These are phyloP conservation scores for Conistra vaccinii DNA, from an alignment of 2,888 invertebrate species.

Conservation along the genomic window DNA sequence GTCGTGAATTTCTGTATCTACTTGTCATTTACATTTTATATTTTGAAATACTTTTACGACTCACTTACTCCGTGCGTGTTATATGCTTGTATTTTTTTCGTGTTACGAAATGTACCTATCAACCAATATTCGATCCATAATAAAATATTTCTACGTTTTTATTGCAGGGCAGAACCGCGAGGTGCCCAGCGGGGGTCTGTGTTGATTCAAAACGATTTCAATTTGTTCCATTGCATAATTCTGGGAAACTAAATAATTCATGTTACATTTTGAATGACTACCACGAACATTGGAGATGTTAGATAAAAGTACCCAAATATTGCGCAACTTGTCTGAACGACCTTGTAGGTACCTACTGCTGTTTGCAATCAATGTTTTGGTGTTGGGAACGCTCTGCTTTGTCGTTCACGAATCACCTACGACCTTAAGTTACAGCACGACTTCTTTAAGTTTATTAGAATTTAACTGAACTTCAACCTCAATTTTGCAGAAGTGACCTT, in stretches of 20 bases:
- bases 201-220: constrained; percentile 83
- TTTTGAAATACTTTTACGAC: constrained; percentile 60
- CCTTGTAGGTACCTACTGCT: constrained; percentile 76
- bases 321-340: constrained; percentile 72
- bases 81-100: constrained; percentile 35
- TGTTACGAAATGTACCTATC: constrained; percentile 70
- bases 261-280: constrained; percentile 81
- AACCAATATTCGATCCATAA: constrained; percentile 69
- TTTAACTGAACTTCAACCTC: constrained; percentile 52
- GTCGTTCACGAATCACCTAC: constrained; percentile 65
- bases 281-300: constrained; percentile 74
- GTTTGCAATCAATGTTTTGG: constrained; percentile 74
- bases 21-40: constrained; percentile 54
- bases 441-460: constrained; percentile 53
- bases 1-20: constrained; percentile 46
- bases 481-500: constrained; percentile 34
- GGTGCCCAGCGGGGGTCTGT: constrained; percentile 80
- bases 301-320: constrained; percentile 82
- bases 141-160: constrained; percentile 74
- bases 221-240: constrained; percentile 87
- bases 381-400: constrained; percentile 66
- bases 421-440: constrained; percentile 64
- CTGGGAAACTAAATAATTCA: constrained; percentile 82
- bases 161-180: constrained; percentile 71
- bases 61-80: constrained; percentile 53